Base-by-base conservation (phyloP, 2,888 invertebrate species). In the Dusona sp. region DNA sequence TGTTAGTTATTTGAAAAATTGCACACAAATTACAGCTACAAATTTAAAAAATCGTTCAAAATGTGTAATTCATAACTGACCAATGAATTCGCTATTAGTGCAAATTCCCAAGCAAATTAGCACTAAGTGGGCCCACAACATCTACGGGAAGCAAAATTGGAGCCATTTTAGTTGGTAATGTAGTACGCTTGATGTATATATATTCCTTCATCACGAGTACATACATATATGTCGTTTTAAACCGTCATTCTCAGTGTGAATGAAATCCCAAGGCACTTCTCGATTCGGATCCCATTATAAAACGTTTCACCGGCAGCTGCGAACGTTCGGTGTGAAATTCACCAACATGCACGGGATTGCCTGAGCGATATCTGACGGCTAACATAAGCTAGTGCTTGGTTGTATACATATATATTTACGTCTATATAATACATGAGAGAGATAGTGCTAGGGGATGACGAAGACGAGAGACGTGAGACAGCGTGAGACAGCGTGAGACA, bases 401-500 rank as follows among this genome's bases (percentile, higher is more conserved):
- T 36, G 25, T 73, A 64, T 64, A 65, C n/a, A 36, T 51, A 19
- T 51, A 51, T n/a, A 36, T 36, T 22, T 64, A 67, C 33, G 25
- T 65, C 51, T 68, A 54, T 64, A 48, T 25, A 64, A 29, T 51
- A 79, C 36, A 73, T 65, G 67, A 61, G 51, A 54, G 67, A 57
- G 67, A 79, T 51, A 73, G 82, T 64, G 73, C 61, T 74, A 45
- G 33, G 51, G 81, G 75, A 85, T 74, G 82, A 82, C 82, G 85
- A 85, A 79, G 68, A 82, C 82, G 81, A 77, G 75, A 82, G 57
- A 82, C n/a, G n/a, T n/a, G n/a, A n/a, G n/a, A n/a, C n/a, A 83
- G 75, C 85, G 83, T 79, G 70, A 77, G 85, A 83, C 85, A 86
- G 83, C 85, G 83, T 86, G 85, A 86, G 83, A 86, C 85, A 86